Base-by-base conservation (phyloP, 2,113 vertebrate genomes). In the Choloepus hoffmanni region DNA sequence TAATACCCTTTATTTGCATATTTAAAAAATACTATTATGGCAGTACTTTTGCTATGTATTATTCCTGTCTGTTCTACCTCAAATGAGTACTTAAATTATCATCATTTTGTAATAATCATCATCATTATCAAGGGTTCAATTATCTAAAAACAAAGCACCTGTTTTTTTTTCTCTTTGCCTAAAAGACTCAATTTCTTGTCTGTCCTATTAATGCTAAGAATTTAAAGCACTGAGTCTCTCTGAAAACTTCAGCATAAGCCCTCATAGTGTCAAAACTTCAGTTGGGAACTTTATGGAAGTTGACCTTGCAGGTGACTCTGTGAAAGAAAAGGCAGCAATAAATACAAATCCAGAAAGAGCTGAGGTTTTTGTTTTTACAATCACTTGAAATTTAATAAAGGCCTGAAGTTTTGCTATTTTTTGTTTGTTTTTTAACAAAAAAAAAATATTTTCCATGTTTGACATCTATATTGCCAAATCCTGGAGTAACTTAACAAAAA, bases 81-180 rank as follows among this genome's bases (percentile, higher is more conserved):
- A 95, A 86, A 81, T 85, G 23, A 95, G 2, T 63, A 50, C 58
- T 95, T 89, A 86, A 85, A 63, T 96, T 40, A 89, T 53, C n/a
- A 88, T 92, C 13, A 63, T 94, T 82, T 82, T 89, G 12, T 68
- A 93, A 94, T 76, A 87, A 63, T 73, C 83, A 85, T 89, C 13
- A 92, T 62, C 10, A 89, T 88, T 86, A 90, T 23, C 89, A 65
- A 74, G 23, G 1, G 86, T 95, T 94, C 63, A 86, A 79, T 90
- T 87, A 70, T 28, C 16, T 62, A 16, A 33, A 63, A 82, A 68
- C 91, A 58, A 23, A 15, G 13, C 10, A 84, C 2, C 58, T 95
- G 7, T 24, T 85, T 67, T 58, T 58, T 83, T 86, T 53, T 53
- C 60, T 13, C 84, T 82, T 88, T 86, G 60, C 43, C 36, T 84